Conservation (phyloP, 2,797 vertebrate species). For the Channallabes apus region DNA sequence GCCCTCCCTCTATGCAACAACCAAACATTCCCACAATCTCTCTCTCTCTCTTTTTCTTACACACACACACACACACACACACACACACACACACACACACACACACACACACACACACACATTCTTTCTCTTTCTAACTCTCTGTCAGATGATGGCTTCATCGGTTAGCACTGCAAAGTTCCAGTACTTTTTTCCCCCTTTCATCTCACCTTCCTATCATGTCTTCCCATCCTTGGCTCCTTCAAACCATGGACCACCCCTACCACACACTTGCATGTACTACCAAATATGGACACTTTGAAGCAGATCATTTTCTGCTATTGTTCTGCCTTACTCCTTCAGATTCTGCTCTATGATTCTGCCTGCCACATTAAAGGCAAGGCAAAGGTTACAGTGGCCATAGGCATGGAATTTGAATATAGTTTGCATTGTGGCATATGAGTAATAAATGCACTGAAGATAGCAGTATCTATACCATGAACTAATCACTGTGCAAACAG, state of each 20-base stretch:
- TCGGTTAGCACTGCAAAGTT: constrained; percentile 76
- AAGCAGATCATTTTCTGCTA: constrained; percentile 72
- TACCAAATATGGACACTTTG: constrained; percentile 56
- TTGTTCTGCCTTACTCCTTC: constrained; percentile 52
- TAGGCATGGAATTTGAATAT: constrained; percentile 90
- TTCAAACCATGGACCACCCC: constrained; percentile 66
- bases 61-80: neutral
- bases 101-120: constrained; percentile 57
- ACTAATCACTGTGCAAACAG: constrained; percentile 53
- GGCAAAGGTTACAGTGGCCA: constrained; percentile 94
- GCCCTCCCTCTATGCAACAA: constrained; percentile 54
- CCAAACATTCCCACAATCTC: constrained; percentile 50
- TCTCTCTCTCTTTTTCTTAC: too few species aligned
- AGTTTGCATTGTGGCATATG: constrained; percentile 87
- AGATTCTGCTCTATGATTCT: constrained; percentile 70
- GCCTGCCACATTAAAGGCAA: constrained; percentile 96
- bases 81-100: constrained; percentile 56
- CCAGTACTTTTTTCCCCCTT: constrained; percentile 61
- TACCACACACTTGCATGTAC: constrained; percentile 61
- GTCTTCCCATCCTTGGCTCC: constrained; percentile 69
- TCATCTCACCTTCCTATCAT: constrained; percentile 65
- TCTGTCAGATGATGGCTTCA: constrained; percentile 97
- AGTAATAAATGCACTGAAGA: constrained; percentile 84
- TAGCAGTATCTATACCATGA: constrained; percentile 74
- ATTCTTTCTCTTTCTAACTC: constrained; percentile 62